Percentiles rank a stretch among this genome's conserved stretches.
phyloP scores from a whole-genome alignment of 1,140 invertebrate genomes.

The Bathynomus jamesi region DNA sequence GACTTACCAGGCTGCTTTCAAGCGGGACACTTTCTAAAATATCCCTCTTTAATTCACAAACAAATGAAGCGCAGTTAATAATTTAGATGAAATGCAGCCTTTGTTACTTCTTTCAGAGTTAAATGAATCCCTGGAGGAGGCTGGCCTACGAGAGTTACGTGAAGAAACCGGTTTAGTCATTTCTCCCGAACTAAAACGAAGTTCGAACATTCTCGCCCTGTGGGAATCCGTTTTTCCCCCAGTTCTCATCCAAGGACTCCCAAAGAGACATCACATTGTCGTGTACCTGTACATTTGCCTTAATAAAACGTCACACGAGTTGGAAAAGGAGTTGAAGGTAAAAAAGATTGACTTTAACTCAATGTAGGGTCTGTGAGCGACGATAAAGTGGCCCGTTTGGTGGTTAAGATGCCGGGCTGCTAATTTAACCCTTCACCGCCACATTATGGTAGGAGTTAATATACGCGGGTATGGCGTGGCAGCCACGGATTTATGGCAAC shows the following conservation, averaged over 20 bases:
- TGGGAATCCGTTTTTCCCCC: constrained; percentile 45
- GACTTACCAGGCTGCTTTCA: too few relatives aligned
- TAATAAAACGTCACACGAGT: not conserved
- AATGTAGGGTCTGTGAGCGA: too few relatives aligned
- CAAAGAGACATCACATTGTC: constrained; percentile 43
- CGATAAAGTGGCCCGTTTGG: too few relatives aligned
- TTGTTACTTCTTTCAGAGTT: not conserved
- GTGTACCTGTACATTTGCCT: constrained; percentile 38
- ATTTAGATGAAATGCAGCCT: not conserved
- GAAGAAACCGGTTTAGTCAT: not conserved
- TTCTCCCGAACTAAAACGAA: not conserved
- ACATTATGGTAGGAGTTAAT: too few relatives aligned
- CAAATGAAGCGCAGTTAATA: not conserved
- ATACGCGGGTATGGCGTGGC: too few relatives aligned
- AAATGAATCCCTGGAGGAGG: not conserved
- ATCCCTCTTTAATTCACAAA: not conserved
- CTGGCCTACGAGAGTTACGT: not conserved
- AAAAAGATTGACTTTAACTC: too few relatives aligned
- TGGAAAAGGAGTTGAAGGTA: not conserved
- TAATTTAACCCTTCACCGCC: too few relatives aligned
- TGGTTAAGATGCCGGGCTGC: too few relatives aligned
- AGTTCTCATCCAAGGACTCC: constrained; percentile 39
- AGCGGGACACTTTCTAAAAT: too few relatives aligned
- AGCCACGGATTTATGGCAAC: too few relatives aligned
- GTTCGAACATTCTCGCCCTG: constrained; percentile 8